phyloP scores from a whole-genome alignment of 2,113 vertebrate species.

The Hemichromis elongatus region DNA sequence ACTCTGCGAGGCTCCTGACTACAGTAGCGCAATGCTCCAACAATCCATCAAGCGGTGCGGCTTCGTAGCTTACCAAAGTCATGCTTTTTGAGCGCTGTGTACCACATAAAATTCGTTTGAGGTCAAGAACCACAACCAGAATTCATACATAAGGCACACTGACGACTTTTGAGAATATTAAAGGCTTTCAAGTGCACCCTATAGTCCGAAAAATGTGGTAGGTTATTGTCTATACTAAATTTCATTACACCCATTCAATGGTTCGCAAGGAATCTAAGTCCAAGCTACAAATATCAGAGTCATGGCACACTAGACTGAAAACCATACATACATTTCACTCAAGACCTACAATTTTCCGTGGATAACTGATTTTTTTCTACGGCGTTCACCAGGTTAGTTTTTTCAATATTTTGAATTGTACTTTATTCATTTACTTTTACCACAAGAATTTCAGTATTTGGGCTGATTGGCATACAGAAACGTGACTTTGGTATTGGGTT shows the following conservation, averaged over 20 bases:
- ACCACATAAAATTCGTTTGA: no score
- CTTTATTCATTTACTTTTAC: not conserved
- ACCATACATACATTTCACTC: not conserved
- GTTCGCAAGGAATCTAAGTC: not conserved
- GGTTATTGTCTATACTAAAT: not conserved
- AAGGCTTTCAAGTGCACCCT: no score
- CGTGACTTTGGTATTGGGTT: conserved; percentile 14
- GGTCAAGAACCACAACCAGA: no score
- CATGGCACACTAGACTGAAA: not conserved
- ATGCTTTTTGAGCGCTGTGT: no score
- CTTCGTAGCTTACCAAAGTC: no score
- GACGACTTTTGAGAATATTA: no score
- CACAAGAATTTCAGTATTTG: not conserved
- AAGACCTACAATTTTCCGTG: rapidly evolving
- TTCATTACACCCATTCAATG: not conserved
- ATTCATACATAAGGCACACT: no score
- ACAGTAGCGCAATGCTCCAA: no score
- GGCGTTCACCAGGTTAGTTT: not conserved
- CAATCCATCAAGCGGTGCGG: no score
- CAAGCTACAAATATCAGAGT: not conserved
- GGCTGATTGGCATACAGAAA: conserved; percentile 20
- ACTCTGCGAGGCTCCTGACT: no score
- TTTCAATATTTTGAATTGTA: not conserved
- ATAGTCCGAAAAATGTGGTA: no score
- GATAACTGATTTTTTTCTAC: not conserved